These are phyloP conservation scores for Ophioninae sp. DNA, from an alignment of 2,888 invertebrate species.

Conservation along the genomic window DNA sequence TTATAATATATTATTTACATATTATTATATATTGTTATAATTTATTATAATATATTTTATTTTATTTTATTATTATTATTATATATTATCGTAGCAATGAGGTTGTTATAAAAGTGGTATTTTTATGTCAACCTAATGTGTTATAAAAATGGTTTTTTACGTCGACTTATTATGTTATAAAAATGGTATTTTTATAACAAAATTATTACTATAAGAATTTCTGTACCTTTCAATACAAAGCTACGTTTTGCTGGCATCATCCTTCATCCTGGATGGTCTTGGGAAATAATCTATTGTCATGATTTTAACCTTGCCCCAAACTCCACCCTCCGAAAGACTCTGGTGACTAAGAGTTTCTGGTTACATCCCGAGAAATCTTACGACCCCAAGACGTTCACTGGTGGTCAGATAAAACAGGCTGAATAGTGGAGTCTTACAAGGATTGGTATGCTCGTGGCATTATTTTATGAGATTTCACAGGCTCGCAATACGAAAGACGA, in stretches of 20 bases:
- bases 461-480: constrained; percentile 42
- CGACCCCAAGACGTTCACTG: constrained; percentile 40
- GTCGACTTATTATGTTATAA: no score
- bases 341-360: constrained; percentile 30
- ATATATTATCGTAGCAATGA: no score
- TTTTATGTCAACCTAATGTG: no score
- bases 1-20: neutral
- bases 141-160: no score
- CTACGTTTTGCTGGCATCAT: neutral
- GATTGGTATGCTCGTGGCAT: constrained; percentile 21
- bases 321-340: neutral
- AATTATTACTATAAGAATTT: no score
- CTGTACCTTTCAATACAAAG: no score
- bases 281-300: neutral
- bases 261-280: neutral
- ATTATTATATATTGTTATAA: no score
- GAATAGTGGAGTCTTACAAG: constrained; percentile 61
- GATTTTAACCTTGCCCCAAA: neutral
- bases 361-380: constrained; percentile 50
- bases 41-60: no score
- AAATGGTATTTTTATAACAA: no score
- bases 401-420: constrained; percentile 67
- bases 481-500: constrained; percentile 68
- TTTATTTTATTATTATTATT: no score
- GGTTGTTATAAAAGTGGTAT: no score